phyloP scores from a whole-genome alignment of 2,113 vertebrate species.

The Myrmecophaga tridactyla region DNA sequence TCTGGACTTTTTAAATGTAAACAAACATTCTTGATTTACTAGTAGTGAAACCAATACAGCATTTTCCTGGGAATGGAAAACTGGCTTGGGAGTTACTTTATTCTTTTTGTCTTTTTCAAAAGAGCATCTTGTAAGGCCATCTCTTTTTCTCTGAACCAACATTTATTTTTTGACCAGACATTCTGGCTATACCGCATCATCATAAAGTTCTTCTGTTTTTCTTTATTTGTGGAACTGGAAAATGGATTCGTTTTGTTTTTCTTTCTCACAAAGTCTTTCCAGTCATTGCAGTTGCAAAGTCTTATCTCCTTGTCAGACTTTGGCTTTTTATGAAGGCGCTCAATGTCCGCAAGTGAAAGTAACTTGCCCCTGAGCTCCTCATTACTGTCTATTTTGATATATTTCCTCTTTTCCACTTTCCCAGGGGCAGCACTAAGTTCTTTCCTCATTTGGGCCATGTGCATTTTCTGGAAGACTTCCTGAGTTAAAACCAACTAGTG shows the following conservation, averaged over 20 bases:
- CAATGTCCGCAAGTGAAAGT: too few relatives aligned
- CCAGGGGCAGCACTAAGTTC: too few relatives aligned
- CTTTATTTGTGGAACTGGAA: slow-evolving; percentile 97
- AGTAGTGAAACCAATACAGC: not conserved
- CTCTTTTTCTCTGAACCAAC: slow-evolving; percentile 98
- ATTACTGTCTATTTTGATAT: too few relatives aligned
- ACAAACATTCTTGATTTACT: not conserved
- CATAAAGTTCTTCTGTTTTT: slow-evolving; percentile 97
- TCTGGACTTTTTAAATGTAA: slow-evolving; percentile 20
- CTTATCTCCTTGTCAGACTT: too few relatives aligned
- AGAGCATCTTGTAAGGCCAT: slow-evolving; percentile 93
- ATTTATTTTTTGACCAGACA: slow-evolving; percentile 91
- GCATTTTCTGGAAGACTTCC: too few relatives aligned
- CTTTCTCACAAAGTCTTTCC: slow-evolving; percentile 94
- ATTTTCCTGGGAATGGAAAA: not conserved
- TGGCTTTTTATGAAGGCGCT: too few relatives aligned
- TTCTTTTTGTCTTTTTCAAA: slow-evolving; percentile 90
- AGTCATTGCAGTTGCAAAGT: too few relatives aligned
- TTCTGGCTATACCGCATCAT: slow-evolving; percentile 96
- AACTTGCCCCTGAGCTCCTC: too few relatives aligned
- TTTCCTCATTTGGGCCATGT: too few relatives aligned
- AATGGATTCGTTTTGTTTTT: slow-evolving; percentile 92
- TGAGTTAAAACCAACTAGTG: too few relatives aligned
- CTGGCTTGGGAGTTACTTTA: slow-evolving; percentile 80
- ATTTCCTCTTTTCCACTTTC: too few relatives aligned